Evolutionary conservation across 53 echinoderm and acorn worm genomes (phyloP), one percentile per base, ranked within the genome.

Genomic region (Hippasteria phrygiana): DNA sequence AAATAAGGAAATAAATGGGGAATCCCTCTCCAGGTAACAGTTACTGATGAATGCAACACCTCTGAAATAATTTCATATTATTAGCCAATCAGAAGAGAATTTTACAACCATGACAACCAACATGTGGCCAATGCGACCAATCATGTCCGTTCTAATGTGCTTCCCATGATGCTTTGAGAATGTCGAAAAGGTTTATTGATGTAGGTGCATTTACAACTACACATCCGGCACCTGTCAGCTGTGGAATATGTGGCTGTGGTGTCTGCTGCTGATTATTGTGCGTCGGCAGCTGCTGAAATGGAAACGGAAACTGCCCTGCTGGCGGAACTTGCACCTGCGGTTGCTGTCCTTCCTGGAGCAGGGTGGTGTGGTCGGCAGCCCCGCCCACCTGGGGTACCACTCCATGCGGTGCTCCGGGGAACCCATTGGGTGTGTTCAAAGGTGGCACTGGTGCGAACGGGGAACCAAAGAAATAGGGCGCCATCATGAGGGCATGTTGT

Each of bases 391-490:
- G 27, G 12, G 89, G 89, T 6, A 43, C 31, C 38, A 24, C 24
- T 1, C 59, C 76, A 62, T 28, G 27, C 55, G 73, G 59, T 55
- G 39, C 27, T 45, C 71, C 71, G 31, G 48, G 66, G 42, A 56
- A 62, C 5, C 11, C 33, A 40, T 22, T 18, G 26, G 87, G 47
- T 16, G 32, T 27, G 42, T 28, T 72, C 20, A 45, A 77, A 8
- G 66, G 78, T 6, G 67, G 78, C 50, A 70, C 43, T 33, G 70
- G 63, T 18, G 76, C 38, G 11, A 80, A 36, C 7, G 69, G 62
- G 39, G 89, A 51, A 33, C 79, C 71, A 32, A 79, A 79, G 74
- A 90, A 90, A 33, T 87, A 92, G 24, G 92, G 92, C 36, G 87
- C 93, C 71, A 90, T 65, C 78, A 77, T 78, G 53, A 79, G 31